Evolutionary conservation across 2,113 vertebrate species (phyloP), one percentile per base, ranked within the genome.

Genomic region (Odocoileus virginianus): DNA sequence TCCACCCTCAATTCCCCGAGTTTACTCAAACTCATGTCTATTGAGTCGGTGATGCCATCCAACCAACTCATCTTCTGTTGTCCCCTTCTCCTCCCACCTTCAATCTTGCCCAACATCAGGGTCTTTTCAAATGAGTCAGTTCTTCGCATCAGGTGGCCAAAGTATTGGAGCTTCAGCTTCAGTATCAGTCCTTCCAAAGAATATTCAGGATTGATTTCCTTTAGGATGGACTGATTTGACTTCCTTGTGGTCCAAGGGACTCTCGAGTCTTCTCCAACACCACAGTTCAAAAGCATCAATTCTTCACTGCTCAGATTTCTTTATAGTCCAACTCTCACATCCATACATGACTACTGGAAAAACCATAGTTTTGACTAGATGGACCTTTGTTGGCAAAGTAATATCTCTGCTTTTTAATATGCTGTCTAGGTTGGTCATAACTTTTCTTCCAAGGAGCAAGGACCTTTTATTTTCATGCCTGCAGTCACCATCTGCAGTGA

Each of bases 301-400:
- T 71, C 64, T 36, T 36, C 17, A 0, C 9, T 0, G 0, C 17
- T 36, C n/a, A 71, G 64, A 17, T 71, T 71, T 71, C n/a, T 71
- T 71, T 21, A 71, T 11, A 36, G n/a, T 36, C 10, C 17, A 71
- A 71, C 7, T 21, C 17, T 36, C 19, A 36, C n/a, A 36, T 36
- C 64, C 64, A 11, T 71, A 71, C 17, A 1, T 21, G 9, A 71
- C n/a, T 0, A 71, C n/a, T 71, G 9, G 9, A 3, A 71, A 67
- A 67, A 36, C 17, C 7, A 67, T 11, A 67, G 64, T 33, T 36
- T 67, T 67, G 17, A 10, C 64, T 67, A 67, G 64, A 21, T 0
- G 4, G 33, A n/a, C 33, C 2, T 36, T 67, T 11, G 64, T 67
- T 5, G 7, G 8, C 33, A n/a, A 64, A 64, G 7, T 33, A 64